Evolutionary conservation across 2,113 vertebrate species (phyloP), one percentile per base, ranked within the genome.

Genomic region (Oncorhynchus masou): DNA sequence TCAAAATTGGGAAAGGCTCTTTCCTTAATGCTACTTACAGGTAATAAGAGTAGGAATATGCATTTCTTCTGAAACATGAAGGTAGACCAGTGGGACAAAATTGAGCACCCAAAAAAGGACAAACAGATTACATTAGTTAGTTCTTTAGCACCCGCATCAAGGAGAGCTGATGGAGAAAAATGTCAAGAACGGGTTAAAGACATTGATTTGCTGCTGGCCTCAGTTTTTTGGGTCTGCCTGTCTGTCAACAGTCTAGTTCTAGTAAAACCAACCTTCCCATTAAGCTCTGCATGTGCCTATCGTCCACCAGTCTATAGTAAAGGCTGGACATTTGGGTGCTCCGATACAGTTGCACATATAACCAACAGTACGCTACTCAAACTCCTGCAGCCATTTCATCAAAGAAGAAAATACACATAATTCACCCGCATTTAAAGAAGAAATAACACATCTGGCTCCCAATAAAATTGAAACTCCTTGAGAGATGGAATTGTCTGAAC

Each of bases 41-140:
- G 95, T 99, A 99, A 95, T 99, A 99, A 88, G 97, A 99, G 96
- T 99, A 99, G 95, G 97, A 99, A 97, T 98, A 97, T 87, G 96
- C 96, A 96, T 98, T 97, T 97, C 97, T 98, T 97, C 97, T 99
- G 96, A 95, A 95, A 91, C 94, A 94, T 83, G 92, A 93, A 27
- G 83, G 92, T 94, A 95, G 83, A 94, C 93, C 95, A 95, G 92
- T 94, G 92, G 95, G 93, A 94, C 91, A 93, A 95, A 94, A 94
- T 89, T 79, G 85, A 91, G 89, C 88, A 90, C 88, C 93, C 88
- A 88, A 91, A 95, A 93, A 94, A 92, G 93, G 92, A 96, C 94
- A 91, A 93, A 96, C 90, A 97, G 92, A 94, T 88, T 90, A 76
- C 88, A 92, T 94, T 93, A 93, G 92, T 92, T 87, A 45, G 59